Percentiles rank a stretch among this genome's conserved stretches.
These are phyloP conservation scores for Alfaro cultratus DNA, from an alignment of 2,797 vertebrate species.

Conservation along the genomic window DNA sequence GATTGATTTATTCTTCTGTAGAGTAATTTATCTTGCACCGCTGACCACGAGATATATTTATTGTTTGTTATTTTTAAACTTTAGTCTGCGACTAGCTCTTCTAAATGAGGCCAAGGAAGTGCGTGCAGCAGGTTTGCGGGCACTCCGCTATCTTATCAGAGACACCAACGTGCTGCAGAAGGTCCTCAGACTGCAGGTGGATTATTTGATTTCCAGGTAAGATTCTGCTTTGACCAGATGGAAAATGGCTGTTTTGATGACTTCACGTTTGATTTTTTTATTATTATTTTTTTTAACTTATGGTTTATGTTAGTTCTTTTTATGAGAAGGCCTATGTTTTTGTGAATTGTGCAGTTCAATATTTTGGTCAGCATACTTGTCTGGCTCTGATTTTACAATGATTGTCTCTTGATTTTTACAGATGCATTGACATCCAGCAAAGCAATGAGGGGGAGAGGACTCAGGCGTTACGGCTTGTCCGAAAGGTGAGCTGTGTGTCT, in stretches of 20 bases:
- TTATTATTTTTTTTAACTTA: background rate
- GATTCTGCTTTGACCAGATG: constrained; percentile 13
- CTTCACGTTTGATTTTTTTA: background rate
- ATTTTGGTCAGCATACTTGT: background rate
- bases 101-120: constrained; percentile 99
- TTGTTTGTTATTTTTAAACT: constrained; percentile 12
- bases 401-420: constrained; percentile 60
- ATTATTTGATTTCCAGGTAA: constrained; percentile 98
- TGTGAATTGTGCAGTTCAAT: constrained; percentile 3
- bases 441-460: constrained; percentile 99
- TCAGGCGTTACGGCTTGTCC: constrained; percentile 95
- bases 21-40: background rate
- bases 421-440: constrained; percentile 99
- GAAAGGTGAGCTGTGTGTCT: constrained; percentile 86
- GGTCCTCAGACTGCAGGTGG: constrained; percentile 95
- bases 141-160: constrained; percentile 96
- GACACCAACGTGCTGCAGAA: constrained; percentile 94
- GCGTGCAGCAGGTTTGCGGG: constrained; percentile 93
- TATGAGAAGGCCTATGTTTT: background rate
- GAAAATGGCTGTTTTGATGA: background rate
- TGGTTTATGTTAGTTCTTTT: background rate
- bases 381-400: background rate
- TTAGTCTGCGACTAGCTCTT: constrained; percentile 93
- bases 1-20: background rate
- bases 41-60: background rate